Conservation (phyloP, 2,888 invertebrate genomes). For the Cheilosia grossa region DNA sequence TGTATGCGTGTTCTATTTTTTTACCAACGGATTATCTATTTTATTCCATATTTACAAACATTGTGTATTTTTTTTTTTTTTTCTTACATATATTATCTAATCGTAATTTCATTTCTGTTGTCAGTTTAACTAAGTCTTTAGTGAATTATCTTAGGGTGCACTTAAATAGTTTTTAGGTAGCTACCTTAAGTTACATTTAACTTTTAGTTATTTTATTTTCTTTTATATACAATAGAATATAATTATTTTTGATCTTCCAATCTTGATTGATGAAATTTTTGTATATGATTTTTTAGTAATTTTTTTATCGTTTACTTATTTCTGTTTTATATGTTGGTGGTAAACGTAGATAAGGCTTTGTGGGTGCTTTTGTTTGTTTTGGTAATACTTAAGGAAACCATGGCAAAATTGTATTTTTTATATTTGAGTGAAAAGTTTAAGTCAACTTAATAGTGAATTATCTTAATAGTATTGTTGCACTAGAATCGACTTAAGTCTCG, state of each 20-base stretch:
- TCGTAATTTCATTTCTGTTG: constrained; percentile 23
- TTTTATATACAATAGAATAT: constrained; percentile 61
- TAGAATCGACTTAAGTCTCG: too few species aligned
- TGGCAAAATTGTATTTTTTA: too few species aligned
- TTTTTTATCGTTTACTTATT: constrained; percentile 36
- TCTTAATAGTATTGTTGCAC: too few species aligned
- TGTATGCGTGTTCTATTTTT: constrained; percentile 20
- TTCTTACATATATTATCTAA: constrained; percentile 23
- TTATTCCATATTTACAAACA: constrained; percentile 37
- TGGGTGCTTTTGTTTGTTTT: not conserved
- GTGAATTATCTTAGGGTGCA: constrained; percentile 68
- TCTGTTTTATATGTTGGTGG: constrained; percentile 12
- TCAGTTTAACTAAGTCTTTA: constrained; percentile 64
- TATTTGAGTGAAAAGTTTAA: too few species aligned
- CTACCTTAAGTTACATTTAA: constrained; percentile 53
- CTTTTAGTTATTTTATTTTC: constrained; percentile 41
- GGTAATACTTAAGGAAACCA: too few species aligned
- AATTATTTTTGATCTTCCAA: constrained; percentile 27
- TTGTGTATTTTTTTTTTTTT: constrained; percentile 7
- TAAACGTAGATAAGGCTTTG: constrained; percentile 6
- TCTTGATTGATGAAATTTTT: constrained; percentile 72
- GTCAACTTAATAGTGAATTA: too few species aligned
- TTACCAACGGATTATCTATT: constrained; percentile 36
- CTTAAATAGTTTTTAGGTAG: constrained; percentile 55
- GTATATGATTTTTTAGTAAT: constrained; percentile 75